phyloP scores from a whole-genome alignment of 2,797 vertebrate species.

The Buceros bicornis region DNA sequence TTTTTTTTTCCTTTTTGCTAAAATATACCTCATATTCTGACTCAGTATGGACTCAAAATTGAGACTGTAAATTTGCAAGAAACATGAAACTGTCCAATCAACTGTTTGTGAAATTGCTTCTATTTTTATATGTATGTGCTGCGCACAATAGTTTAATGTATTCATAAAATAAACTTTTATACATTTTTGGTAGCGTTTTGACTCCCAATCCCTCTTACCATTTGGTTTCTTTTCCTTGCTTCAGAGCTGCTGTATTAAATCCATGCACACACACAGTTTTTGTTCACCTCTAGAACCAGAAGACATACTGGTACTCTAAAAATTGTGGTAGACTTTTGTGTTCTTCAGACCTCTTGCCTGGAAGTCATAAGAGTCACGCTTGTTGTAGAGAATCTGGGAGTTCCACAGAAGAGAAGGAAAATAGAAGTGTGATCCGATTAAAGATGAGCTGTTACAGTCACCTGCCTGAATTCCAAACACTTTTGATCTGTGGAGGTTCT shows the following conservation, averaged over 20 bases:
- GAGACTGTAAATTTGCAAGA: conserved; percentile 89
- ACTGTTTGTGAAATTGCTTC: conserved; percentile 89
- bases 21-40: conserved; percentile 91
- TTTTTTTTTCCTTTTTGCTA: conserved; percentile 72
- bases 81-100: conserved; percentile 84
- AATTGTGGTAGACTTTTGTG: not conserved
- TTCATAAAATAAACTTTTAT: conserved; percentile 91
- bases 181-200: conserved; percentile 75
- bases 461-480: not conserved
- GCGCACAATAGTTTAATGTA: conserved; percentile 93
- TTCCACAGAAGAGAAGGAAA: not conserved
- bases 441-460: not conserved
- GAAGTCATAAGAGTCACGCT: not conserved
- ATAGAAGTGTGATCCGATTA: not conserved
- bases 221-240: not conserved
- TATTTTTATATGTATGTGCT: conserved; percentile 97
- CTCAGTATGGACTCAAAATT: conserved; percentile 86
- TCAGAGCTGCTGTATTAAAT: not conserved
- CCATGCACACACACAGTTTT: not conserved
- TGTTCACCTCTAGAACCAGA: not conserved
- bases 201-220: conserved; percentile 64
- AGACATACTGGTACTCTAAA: not conserved
- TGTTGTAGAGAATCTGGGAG: not conserved
- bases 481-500: not conserved
- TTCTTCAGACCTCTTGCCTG: not conserved